Percentiles rank a stretch among this genome's conserved stretches.
Conservation (phyloP, 2,797 vertebrate genomes). For the Microchirus variegatus region DNA sequence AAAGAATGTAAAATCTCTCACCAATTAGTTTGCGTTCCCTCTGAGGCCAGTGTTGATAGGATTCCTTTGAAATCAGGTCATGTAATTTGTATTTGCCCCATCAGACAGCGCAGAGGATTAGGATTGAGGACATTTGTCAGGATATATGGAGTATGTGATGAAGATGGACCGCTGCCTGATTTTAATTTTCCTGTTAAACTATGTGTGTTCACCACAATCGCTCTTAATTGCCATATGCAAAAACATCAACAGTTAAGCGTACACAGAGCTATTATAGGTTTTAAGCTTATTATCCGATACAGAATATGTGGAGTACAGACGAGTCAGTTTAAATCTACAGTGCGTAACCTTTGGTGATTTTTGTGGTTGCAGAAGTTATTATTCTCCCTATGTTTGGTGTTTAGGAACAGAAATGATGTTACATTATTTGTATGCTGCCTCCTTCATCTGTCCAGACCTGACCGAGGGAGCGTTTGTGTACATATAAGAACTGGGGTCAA, state of each 20-base stretch:
- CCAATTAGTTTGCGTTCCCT: conserved; percentile 67
- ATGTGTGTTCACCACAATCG: background rate
- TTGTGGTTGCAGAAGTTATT: too few relatives aligned
- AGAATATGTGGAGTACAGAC: background rate
- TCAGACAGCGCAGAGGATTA: conserved; percentile 30
- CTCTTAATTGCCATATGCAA: background rate
- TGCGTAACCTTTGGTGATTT: too few relatives aligned
- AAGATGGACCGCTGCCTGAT: background rate
- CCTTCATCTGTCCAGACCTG: too few relatives aligned
- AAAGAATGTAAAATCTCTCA: conserved; percentile 50
- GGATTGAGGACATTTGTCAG: conserved; percentile 33
- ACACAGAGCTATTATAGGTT: background rate
- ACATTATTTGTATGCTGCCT: too few relatives aligned
- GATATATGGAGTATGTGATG: background rate
- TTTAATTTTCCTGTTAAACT: too few relatives aligned
- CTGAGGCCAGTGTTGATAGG: conserved; percentile 62
- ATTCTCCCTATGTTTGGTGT: too few relatives aligned
- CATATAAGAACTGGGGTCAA: too few relatives aligned
- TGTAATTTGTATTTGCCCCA: conserved; percentile 57
- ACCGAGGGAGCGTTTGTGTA: too few relatives aligned
- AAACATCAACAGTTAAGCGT: conserved; percentile 8
- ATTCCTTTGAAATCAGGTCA: conserved; percentile 68
- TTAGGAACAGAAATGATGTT: too few relatives aligned
- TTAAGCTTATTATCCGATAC: background rate
- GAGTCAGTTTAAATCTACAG: too few relatives aligned